Evolutionary conservation across 2,113 vertebrate genomes (phyloP).

Genomic region (Muntiacus muntjak): DNA sequence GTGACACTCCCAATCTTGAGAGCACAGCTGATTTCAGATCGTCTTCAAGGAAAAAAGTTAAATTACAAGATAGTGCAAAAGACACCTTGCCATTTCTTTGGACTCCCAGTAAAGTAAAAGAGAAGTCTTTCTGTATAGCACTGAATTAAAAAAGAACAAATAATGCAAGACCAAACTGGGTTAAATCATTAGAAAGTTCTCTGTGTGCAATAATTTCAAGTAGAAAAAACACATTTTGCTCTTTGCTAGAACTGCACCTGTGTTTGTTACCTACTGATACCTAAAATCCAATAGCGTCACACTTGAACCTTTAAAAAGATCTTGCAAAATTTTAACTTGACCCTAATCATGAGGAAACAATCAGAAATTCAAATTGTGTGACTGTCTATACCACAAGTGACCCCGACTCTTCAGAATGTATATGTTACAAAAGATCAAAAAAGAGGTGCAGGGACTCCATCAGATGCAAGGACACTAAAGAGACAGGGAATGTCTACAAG

Average conservation of each 20-base stretch:
- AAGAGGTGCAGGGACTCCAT: background rate
- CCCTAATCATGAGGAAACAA: background rate
- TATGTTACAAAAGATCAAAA: background rate
- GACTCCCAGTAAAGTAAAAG: background rate
- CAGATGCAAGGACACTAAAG: background rate
- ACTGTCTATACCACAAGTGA: background rate
- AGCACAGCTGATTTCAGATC: background rate
- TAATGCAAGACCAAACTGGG: background rate
- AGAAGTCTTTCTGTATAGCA: background rate
- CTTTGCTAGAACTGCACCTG: background rate
- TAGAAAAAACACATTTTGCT: background rate
- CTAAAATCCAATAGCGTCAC: background rate
- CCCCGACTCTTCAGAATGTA: background rate
- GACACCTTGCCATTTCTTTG: background rate
- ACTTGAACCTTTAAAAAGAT: background rate
- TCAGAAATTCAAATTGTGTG: background rate
- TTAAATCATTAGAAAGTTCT: background rate
- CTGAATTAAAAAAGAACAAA: background rate
- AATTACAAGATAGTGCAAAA: background rate
- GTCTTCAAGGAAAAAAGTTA: constrained; percentile 18
- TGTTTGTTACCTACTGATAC: background rate
- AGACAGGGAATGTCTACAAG: background rate
- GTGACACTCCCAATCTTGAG: background rate
- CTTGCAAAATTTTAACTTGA: background rate
- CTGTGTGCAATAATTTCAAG: background rate